Conservation (phyloP, 2,888 invertebrate genomes). For the Hymenopus coronatus region DNA sequence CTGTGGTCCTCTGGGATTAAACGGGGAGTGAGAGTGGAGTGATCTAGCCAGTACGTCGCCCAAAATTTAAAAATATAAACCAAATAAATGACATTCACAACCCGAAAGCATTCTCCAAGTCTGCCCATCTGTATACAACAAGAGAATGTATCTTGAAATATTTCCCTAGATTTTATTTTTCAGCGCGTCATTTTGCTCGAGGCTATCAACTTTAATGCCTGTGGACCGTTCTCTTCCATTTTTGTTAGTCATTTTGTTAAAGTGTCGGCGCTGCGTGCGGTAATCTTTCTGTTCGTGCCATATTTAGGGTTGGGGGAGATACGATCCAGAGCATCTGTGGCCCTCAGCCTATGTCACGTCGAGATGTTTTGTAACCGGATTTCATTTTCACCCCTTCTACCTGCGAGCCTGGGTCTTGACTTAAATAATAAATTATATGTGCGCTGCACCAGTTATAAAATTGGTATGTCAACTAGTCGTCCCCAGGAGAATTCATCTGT, state of each 20-base stretch:
- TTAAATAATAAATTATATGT: background rate
- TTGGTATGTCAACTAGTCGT: background rate
- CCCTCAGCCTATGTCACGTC: background rate
- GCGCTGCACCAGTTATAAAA: background rate
- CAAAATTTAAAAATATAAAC: no score
- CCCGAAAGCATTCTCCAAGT: no score
- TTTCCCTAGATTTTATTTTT: no score
- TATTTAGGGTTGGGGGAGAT: background rate
- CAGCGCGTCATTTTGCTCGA: background rate
- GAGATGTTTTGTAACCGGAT: background rate
- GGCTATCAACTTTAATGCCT: background rate
- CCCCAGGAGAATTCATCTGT: background rate
- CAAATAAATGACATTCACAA: no score
- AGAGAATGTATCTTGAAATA: no score
- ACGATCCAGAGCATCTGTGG: background rate
- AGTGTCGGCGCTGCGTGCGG: background rate
- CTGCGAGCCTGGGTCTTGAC: background rate
- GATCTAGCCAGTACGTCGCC: no score
- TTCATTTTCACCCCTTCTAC: background rate
- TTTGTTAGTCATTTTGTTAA: background rate
- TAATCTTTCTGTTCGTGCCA: background rate
- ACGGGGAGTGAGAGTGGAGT: no score
- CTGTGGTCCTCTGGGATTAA: no score
- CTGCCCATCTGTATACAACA: no score
- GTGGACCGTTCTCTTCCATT: background rate